A percentile compares a stretch with the other conserved stretches of the same genome.
Evolutionary conservation across 1,140 invertebrate genomes (phyloP).

Genomic region (Zaprionus inermis): DNA sequence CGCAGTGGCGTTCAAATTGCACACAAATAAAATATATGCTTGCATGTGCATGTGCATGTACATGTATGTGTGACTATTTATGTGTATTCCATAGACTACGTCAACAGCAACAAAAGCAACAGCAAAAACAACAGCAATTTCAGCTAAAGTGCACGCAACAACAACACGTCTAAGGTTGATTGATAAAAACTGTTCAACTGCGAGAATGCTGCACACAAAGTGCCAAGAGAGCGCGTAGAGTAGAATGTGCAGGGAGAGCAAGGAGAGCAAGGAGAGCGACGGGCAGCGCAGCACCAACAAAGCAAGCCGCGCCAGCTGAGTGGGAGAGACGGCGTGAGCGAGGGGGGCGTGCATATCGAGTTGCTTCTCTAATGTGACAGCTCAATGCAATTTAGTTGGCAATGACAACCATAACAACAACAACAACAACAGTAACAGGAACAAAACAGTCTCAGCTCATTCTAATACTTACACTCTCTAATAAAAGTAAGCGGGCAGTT

Average conservation of each 20-base stretch:
- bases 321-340: neutral
- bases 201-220: conserved; percentile 43
- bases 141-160: conserved; percentile 74
- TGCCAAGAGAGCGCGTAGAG: conserved; percentile 36
- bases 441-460: conserved; percentile 52
- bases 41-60: conserved; percentile 24
- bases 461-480: conserved; percentile 60
- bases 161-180: conserved; percentile 76
- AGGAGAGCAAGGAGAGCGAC: neutral
- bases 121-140: conserved; percentile 69
- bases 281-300: neutral
- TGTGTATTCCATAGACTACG: conserved; percentile 61
- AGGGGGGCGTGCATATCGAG: conserved; percentile 64
- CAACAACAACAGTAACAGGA: conserved; percentile 33
- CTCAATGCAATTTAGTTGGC: conserved; percentile 82
- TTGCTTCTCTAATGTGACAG: conserved; percentile 82
- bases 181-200: conserved; percentile 69
- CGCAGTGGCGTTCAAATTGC: conserved; percentile 73
- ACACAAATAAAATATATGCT: conserved; percentile 61
- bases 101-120: conserved; percentile 62
- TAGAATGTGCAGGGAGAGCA: conserved; percentile 1
- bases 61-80: conserved; percentile 31
- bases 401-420: conserved; percentile 59
- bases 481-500: conserved; percentile 8
- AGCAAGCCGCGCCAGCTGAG: neutral